phyloP scores from a whole-genome alignment of 2,113 vertebrate species.

The Isichthys henryi region DNA sequence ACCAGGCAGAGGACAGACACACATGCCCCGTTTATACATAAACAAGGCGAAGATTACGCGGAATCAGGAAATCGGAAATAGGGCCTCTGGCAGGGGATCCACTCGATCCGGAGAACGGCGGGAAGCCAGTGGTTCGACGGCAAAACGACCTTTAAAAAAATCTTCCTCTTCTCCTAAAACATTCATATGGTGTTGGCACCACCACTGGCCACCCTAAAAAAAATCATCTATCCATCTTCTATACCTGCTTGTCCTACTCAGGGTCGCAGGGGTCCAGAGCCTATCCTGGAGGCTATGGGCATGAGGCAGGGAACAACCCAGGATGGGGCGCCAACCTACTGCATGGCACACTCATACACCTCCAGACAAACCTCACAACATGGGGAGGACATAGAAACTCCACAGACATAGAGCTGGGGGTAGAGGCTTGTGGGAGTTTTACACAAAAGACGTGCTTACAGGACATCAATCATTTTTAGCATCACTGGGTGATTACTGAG shows the following conservation, averaged over 20 bases:
- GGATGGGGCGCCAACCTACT: neutral
- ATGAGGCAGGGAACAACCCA: neutral
- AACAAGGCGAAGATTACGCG: neutral
- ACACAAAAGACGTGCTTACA: too few relatives aligned
- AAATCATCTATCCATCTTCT: neutral
- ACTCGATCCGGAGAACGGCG: too few relatives aligned
- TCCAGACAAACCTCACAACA: neutral
- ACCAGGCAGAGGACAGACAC: neutral
- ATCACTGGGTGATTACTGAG: too few relatives aligned
- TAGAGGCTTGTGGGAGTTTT: too few relatives aligned
- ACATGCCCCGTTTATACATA: neutral
- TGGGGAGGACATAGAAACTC: neutral
- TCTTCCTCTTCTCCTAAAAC: neutral
- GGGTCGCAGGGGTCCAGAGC: neutral
- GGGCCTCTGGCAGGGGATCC: too few relatives aligned
- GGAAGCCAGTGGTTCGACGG: neutral
- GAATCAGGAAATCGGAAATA: neutral
- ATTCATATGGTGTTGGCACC: neutral
- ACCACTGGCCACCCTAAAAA: neutral
- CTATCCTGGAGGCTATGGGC: neutral
- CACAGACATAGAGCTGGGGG: neutral
- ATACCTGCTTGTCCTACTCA: neutral
- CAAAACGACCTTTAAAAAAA: neutral
- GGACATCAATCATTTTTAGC: too few relatives aligned
- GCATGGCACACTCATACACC: neutral